A percentile compares a stretch with the other conserved stretches of the same genome.
Evolutionary conservation across 1,140 invertebrate species (phyloP).

Genomic region (Aporrectodea caliginosa): DNA sequence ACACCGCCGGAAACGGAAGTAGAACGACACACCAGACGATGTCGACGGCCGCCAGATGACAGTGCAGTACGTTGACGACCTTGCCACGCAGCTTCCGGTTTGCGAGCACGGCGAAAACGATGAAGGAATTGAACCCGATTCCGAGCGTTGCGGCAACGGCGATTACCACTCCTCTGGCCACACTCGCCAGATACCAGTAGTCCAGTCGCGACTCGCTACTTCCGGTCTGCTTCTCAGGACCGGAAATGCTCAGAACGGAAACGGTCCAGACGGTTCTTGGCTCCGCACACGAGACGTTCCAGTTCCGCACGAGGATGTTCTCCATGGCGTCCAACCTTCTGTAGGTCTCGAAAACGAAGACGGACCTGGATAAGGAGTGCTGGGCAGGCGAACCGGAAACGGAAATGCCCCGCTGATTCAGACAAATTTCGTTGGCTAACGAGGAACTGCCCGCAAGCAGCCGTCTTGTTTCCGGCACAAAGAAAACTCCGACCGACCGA

Average conservation of each 20-base stretch:
- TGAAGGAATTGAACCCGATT: slow-evolving; percentile 15
- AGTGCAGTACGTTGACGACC: background rate
- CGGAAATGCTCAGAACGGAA: background rate
- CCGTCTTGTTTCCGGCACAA: too few species aligned
- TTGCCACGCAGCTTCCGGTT: slow-evolving; percentile 10
- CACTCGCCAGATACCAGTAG: background rate
- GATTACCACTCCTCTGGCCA: background rate
- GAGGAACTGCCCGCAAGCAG: too few species aligned
- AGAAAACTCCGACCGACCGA: too few species aligned
- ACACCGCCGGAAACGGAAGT: background rate
- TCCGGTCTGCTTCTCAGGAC: background rate
- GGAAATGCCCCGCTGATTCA: background rate
- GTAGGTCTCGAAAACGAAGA: background rate
- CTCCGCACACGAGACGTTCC: too few species aligned
- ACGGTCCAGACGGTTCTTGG: background rate
- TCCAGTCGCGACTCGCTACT: background rate
- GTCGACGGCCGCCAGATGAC: slow-evolving; percentile 1
- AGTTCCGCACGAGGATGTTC: background rate
- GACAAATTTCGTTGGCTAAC: background rate
- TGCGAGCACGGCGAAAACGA: slow-evolving; percentile 1
- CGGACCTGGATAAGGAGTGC: background rate
- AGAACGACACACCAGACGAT: slow-evolving; percentile 8
- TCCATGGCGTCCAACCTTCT: background rate
- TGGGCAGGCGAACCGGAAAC: background rate
- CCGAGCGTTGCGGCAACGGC: background rate